These are phyloP conservation scores for Pseudotriccus pelzelni DNA, from an alignment of 2,797 vertebrate genomes.

Conservation along the genomic window DNA sequence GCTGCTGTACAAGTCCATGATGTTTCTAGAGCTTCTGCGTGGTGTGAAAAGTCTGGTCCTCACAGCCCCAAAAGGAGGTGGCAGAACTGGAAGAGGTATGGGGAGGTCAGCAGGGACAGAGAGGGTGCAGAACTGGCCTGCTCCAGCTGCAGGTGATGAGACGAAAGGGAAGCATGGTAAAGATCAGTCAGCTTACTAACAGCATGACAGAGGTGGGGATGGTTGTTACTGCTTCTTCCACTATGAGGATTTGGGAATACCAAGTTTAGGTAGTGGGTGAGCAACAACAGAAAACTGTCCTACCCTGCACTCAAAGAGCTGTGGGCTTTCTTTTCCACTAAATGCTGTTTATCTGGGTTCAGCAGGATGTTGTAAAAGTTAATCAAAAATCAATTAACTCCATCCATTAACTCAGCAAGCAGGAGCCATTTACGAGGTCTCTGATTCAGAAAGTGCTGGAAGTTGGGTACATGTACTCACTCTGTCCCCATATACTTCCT, in stretches of 20 bases:
- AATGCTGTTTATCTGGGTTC: background rate
- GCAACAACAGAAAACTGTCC: background rate
- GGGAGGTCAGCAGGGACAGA: background rate
- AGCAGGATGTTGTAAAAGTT: background rate
- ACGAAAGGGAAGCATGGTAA: background rate
- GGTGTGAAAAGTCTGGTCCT: background rate
- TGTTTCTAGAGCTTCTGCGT: background rate
- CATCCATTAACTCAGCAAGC: background rate
- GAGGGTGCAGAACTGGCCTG: background rate
- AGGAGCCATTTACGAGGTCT: background rate
- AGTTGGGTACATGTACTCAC: background rate
- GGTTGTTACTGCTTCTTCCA: background rate
- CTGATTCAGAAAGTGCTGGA: background rate
- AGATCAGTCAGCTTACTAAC: background rate
- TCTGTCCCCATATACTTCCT: background rate
- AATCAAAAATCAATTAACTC: background rate
- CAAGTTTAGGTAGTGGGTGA: background rate
- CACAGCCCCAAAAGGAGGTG: background rate
- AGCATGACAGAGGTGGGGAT: background rate
- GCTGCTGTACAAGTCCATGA: background rate
- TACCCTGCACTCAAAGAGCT: background rate
- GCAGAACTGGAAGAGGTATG: background rate
- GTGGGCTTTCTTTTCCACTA: background rate
- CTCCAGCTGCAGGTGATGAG: background rate
- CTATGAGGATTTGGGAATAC: background rate